Evolutionary conservation across 2,797 vertebrate species (phyloP), one percentile per base, ranked within the genome.

Genomic region (Muscicapa striata): DNA sequence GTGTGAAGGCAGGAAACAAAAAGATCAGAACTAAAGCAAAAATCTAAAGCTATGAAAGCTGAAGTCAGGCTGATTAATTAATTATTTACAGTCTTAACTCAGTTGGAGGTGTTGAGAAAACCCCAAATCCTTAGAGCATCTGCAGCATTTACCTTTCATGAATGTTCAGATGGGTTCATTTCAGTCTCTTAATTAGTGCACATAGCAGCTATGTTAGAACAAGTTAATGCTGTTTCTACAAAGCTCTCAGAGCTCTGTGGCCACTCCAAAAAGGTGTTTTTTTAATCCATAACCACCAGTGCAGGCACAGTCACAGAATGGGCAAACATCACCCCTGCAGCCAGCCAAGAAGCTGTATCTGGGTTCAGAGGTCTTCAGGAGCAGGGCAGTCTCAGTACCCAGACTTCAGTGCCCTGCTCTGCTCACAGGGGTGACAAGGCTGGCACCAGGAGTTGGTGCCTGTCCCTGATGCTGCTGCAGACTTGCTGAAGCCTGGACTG

Each of bases 41-140:
- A 68, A 63, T 40, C 36, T 52, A 63, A 84, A 83, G 70, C 59
- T 38, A 66, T 20, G 59, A 86, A 87, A 92, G 73, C 66, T 63
- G 58, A 78, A 95, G 46, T 69, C 86, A 91, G 49, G 51, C 23
- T 87, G 70, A 86, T 92, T 72, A 89, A 79, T 87, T 91, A 62
- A 82, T 81, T 94, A 94, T 75, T 95, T 74, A 89, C 10, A 30
- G 46, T 38, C 61, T 93, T 84, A 79, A 29, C 22, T 84, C 82
- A 80, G 55, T 19, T 94, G 86, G 68, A 66, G 66, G 68, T 79
- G 32, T 23, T 90, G 66, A 83, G 66, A 84, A 91, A 59, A 20
- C 2, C 26, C 49, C 72, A 87, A 87, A 75, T 86, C 84, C 86
- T 92, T 52, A 66, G 90, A 88, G 91, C 51, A 84, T 62, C 55